A percentile compares a stretch with the other conserved stretches of the same genome.
These are phyloP conservation scores for Xiphorhynchus erythropygius DNA, from an alignment of 2,797 vertebrate genomes.

Conservation along the genomic window DNA sequence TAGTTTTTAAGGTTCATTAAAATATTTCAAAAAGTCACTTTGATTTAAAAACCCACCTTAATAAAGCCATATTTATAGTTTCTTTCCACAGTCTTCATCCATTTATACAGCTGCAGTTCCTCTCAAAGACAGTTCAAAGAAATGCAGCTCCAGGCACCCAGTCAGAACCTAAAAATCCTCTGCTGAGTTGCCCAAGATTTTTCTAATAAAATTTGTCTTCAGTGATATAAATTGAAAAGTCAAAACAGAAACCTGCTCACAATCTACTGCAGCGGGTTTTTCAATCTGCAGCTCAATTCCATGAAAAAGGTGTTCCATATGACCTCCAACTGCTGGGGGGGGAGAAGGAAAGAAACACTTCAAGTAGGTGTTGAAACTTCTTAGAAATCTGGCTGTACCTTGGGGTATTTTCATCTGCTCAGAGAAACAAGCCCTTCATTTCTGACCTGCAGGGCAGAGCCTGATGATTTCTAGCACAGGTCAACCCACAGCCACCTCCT, in stretches of 20 bases:
- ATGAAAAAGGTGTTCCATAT: not conserved
- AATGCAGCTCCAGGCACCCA: constrained; percentile 53
- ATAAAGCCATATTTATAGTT: constrained; percentile 59
- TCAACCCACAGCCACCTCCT: not conserved
- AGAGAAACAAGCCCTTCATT: not conserved
- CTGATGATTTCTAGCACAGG: not conserved
- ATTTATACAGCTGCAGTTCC: constrained; percentile 60
- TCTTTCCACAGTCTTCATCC: constrained; percentile 59
- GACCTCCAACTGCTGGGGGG: not conserved
- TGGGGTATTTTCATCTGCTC: not conserved
- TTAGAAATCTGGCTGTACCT: not conserved
- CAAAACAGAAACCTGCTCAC: constrained; percentile 33
- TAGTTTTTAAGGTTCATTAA: constrained; percentile 50
- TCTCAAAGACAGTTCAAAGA: constrained; percentile 61
- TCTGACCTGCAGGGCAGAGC: not conserved
- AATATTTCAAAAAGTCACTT: constrained; percentile 58
- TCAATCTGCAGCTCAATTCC: not conserved
- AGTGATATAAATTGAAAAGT: constrained; percentile 19
- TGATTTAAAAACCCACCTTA: constrained; percentile 56
- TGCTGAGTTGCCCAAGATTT: constrained; percentile 34
- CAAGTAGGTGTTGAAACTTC: constrained; percentile 20
- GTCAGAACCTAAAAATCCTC: constrained; percentile 49
- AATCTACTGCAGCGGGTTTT: not conserved
- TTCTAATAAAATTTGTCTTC: constrained; percentile 54
- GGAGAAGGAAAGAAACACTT: not conserved